Evolutionary conservation across 2,797 vertebrate genomes (phyloP).

Genomic region (Macrochelys suwanniensis): DNA sequence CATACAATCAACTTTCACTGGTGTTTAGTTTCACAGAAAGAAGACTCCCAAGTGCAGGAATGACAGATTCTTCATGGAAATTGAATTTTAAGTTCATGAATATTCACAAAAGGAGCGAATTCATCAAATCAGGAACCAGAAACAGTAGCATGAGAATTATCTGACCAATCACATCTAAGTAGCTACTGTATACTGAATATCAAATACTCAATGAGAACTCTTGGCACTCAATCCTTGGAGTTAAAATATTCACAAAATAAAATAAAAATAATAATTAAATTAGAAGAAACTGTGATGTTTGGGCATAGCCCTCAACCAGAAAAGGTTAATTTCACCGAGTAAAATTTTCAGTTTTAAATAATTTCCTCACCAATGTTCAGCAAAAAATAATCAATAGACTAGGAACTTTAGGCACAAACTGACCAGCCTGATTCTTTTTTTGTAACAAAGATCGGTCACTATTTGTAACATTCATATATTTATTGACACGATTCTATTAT

Average conservation of each 20-base stretch:
- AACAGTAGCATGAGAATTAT: neutral
- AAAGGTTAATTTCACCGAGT: neutral
- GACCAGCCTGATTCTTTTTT: too few relatives aligned
- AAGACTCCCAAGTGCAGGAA: neutral
- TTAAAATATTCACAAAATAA: neutral
- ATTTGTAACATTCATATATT: neutral
- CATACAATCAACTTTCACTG: neutral
- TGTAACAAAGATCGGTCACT: neutral
- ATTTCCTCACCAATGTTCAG: neutral
- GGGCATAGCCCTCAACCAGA: neutral
- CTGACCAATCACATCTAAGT: neutral
- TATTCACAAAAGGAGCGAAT: neutral
- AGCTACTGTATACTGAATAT: neutral
- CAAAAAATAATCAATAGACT: neutral
- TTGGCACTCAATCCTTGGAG: neutral
- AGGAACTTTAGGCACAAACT: too few relatives aligned
- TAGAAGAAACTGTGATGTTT: neutral
- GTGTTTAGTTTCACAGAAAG: neutral
- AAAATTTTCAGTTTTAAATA: neutral
- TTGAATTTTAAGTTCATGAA: neutral
- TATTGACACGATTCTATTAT: neutral
- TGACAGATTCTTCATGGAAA: neutral
- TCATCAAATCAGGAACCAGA: neutral
- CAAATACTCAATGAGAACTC: neutral
- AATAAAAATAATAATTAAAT: neutral